Evolutionary conservation across 64 coral and sea anemone genomes (phyloP).

Genomic region (Anthopleura sola): DNA sequence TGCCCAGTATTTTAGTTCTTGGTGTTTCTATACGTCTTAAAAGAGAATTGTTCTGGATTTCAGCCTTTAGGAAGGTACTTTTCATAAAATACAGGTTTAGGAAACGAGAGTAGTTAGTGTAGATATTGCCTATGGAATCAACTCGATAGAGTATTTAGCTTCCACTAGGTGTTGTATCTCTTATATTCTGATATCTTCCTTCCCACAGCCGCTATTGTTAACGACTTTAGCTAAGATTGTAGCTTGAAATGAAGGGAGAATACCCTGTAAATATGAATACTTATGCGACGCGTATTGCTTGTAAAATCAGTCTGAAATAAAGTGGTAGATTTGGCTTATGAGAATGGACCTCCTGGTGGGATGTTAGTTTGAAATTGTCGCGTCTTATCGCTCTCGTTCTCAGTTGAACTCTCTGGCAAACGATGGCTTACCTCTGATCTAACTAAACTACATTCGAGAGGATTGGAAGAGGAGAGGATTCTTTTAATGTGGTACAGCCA

Average conservation of each 20-base stretch:
- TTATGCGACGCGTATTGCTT: slow-evolving; percentile 13
- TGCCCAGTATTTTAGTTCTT: not conserved
- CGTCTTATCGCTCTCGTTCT: not conserved
- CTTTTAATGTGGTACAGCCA: not conserved
- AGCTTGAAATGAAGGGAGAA: not conserved
- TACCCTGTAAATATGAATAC: slow-evolving; percentile 3
- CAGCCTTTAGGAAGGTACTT: not conserved
- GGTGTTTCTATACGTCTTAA: not conserved
- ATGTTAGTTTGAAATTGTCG: not conserved
- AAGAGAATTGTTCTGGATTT: too few relatives aligned
- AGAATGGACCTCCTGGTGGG: not conserved
- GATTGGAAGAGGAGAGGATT: not conserved
- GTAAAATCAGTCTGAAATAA: not conserved
- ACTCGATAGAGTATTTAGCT: not conserved
- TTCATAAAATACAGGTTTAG: not conserved
- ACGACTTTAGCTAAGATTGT: slow-evolving; percentile 16
- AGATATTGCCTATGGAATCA: slow-evolving; percentile 19
- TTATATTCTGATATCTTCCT: slow-evolving; percentile 27
- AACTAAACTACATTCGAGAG: not conserved
- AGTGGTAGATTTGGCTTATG: not conserved
- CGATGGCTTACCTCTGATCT: not conserved
- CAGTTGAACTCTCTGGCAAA: not conserved
- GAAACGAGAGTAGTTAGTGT: not conserved
- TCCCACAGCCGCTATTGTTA: slow-evolving; percentile 29
- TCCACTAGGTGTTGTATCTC: slow-evolving; percentile 10